phyloP scores from a whole-genome alignment of 2,888 invertebrate genomes.

The Drosophila heteroneura region DNA sequence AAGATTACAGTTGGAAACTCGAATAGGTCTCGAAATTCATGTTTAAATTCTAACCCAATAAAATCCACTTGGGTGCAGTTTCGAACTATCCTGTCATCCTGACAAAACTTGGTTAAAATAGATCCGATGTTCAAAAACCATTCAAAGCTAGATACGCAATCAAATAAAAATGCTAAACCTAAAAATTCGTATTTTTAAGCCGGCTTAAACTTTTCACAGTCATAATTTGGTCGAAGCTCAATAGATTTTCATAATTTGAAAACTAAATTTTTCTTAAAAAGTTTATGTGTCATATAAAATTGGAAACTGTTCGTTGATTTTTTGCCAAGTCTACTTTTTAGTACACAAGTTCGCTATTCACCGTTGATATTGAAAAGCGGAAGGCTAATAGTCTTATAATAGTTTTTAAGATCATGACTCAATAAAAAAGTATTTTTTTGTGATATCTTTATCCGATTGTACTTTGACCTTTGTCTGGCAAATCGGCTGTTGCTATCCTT shows the following conservation, averaged over 20 bases:
- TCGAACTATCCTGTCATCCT: neutral
- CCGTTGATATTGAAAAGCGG: conserved; percentile 17
- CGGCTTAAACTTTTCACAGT: no score
- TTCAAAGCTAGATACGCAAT: neutral
- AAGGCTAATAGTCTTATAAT: neutral
- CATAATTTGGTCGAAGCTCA: no score
- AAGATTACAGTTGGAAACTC: neutral
- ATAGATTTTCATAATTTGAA: neutral
- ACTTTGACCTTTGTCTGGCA: conserved; percentile 44
- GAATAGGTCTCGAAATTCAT: neutral
- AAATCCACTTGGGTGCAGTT: neutral
- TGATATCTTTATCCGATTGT: conserved; percentile 12
- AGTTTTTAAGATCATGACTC: neutral
- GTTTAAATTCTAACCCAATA: no score
- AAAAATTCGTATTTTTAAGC: no score
- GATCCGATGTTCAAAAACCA: neutral
- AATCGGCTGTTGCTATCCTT: conserved; percentile 31
- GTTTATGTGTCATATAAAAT: neutral
- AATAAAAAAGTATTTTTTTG: neutral
- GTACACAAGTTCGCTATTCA: neutral
- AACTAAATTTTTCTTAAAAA: neutral
- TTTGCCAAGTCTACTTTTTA: neutral
- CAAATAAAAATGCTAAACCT: no score
- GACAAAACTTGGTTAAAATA: neutral
- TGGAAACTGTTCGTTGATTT: neutral